Conservation (phyloP, 2,888 invertebrate genomes). For the Agonopterix subpropinquella region DNA sequence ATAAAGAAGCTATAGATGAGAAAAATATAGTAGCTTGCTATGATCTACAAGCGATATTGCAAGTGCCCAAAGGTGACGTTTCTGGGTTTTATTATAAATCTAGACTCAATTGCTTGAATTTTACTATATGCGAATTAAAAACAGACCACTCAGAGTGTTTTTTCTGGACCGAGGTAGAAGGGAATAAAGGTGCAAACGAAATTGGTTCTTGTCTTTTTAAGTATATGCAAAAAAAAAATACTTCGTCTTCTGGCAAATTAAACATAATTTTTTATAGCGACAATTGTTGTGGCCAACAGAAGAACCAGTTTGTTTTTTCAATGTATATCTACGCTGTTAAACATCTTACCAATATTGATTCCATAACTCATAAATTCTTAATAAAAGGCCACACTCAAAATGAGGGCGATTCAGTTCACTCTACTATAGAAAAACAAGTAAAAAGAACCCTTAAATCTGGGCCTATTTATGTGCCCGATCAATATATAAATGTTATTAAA, state of each 20-base stretch:
- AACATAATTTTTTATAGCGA: too few relatives aligned
- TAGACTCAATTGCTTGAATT: background rate
- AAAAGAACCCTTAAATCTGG: conserved; percentile 10
- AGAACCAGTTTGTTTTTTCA: conserved; percentile 10
- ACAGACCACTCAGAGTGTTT: conserved; percentile 8
- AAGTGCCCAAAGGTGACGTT: conserved; percentile 5
- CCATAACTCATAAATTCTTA: conserved; percentile 11
- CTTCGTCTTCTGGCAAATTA: background rate
- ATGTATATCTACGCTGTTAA: conserved; percentile 12
- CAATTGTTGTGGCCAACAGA: conserved; percentile 5
- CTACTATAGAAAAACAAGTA: conserved; percentile 8
- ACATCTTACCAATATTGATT: conserved; percentile 6
- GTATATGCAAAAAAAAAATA: conserved; percentile 3
- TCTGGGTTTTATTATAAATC: background rate
- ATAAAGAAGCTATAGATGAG: too few relatives aligned
- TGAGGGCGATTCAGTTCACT: conserved; percentile 10
- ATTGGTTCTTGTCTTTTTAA: conserved; percentile 5
- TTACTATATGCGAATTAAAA: conserved; percentile 11
- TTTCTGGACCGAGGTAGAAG: conserved; percentile 11
- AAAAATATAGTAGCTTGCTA: too few relatives aligned
- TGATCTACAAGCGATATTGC: conserved; percentile 1
- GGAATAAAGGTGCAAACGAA: conserved; percentile 7
- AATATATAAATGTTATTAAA: conserved; percentile 17
- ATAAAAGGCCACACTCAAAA: conserved; percentile 12
- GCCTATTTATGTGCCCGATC: conserved; percentile 3